A percentile compares a stretch with the other conserved stretches of the same genome.
Conservation (phyloP, 1,140 invertebrate species). For the Drosophila punjabiensis region DNA sequence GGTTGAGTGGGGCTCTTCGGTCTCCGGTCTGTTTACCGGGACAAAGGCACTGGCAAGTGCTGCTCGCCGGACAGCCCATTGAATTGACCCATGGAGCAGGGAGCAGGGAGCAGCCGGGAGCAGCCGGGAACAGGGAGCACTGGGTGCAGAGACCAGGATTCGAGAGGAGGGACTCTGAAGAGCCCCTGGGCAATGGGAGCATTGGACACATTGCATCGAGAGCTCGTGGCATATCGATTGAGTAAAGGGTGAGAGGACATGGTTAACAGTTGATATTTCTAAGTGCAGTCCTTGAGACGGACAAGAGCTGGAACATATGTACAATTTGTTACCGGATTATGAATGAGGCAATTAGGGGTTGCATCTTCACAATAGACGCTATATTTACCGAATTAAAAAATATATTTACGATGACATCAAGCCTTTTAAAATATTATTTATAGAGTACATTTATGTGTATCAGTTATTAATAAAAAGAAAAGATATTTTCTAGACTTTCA, state of each 20-base stretch:
- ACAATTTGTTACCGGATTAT: constrained; percentile 22
- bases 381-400: not conserved
- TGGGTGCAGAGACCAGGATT: constrained; percentile 7
- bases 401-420: not conserved
- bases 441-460: no score
- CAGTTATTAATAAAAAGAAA: no score
- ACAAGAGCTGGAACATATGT: constrained; percentile 29
- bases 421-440: not conserved
- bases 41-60: constrained; percentile 74
- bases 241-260: constrained; percentile 15
- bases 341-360: constrained; percentile 13
- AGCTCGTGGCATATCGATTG: constrained; percentile 45
- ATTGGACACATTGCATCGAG: constrained; percentile 59
- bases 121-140: not conserved
- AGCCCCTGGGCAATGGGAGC: constrained; percentile 21
- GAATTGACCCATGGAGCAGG: constrained; percentile 53
- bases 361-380: not conserved
- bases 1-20: constrained; percentile 64
- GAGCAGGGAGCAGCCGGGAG: not conserved
- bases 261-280: constrained; percentile 40
- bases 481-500: no score
- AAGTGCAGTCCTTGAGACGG: constrained; percentile 23
- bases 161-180: constrained; percentile 30
- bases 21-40: constrained; percentile 65
- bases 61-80: constrained; percentile 66